phyloP scores from a whole-genome alignment of 1,140 invertebrate species.

The Littorina saxatilis region DNA sequence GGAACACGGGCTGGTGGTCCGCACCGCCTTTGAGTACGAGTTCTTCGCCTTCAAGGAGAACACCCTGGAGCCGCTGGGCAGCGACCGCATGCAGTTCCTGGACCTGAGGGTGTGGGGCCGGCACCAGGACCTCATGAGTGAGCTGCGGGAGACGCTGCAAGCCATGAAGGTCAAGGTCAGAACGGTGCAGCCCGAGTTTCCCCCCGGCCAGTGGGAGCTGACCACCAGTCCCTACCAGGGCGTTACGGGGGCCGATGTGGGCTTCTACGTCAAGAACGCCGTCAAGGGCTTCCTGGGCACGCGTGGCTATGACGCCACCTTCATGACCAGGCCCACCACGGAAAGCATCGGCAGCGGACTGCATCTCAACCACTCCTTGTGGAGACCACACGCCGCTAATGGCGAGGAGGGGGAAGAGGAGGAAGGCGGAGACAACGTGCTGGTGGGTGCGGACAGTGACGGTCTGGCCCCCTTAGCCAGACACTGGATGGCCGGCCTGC shows the following conservation, averaged over 20 bases:
- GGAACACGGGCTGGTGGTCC: constrained; percentile 25
- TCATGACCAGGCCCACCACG: constrained; percentile 47
- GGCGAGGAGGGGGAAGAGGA: constrained; percentile 32
- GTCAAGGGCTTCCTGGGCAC: constrained; percentile 20
- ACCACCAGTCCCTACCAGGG: constrained; percentile 38
- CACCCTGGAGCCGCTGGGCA: neutral
- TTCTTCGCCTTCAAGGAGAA: constrained; percentile 31
- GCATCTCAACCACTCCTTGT: constrained; percentile 53
- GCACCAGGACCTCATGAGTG: constrained; percentile 11
- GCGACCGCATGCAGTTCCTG: neutral
- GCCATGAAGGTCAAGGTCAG: constrained; percentile 24
- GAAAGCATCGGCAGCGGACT: constrained; percentile 35
- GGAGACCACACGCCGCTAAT: neutral
- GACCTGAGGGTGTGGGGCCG: neutral
- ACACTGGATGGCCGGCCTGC: constrained; percentile 52
- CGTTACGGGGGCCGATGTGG: constrained; percentile 31
- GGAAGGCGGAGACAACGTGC: neutral
- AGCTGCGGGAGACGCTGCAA: neutral
- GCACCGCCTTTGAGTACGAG: constrained; percentile 38
- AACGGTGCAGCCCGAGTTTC: constrained; percentile 30
- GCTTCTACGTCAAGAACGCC: constrained; percentile 37
- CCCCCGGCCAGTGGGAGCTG: constrained; percentile 37
- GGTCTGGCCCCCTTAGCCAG: constrained; percentile 37
- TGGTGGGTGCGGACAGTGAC: neutral
- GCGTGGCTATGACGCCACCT: constrained; percentile 41